phyloP scores from a whole-genome alignment of 2,797 vertebrate species.

The Premnoplex brunnescens region DNA sequence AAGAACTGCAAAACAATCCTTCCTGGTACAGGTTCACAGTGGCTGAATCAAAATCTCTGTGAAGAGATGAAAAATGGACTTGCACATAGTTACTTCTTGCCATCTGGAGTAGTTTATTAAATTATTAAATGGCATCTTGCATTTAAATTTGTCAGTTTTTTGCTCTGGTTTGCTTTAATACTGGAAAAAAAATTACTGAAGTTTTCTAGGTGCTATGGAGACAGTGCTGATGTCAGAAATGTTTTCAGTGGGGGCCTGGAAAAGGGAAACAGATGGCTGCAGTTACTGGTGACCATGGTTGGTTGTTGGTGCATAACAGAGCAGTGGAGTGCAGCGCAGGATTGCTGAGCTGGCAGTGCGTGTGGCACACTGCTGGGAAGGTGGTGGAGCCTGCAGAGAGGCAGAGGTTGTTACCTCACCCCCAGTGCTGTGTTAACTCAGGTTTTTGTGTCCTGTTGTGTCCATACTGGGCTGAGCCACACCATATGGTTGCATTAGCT shows the following conservation, averaged over 20 bases:
- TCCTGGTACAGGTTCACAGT: neutral
- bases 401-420: neutral
- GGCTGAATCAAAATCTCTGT: neutral
- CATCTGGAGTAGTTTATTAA: constrained; percentile 25
- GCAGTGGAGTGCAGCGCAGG: neutral
- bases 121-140: constrained; percentile 59
- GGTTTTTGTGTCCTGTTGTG: fast-evolving
- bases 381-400: neutral
- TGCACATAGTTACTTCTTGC: neutral
- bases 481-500: neutral
- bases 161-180: constrained; percentile 46
- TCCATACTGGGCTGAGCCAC: neutral
- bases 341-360: neutral
- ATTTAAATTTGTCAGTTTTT: constrained; percentile 51
- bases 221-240: constrained; percentile 36
- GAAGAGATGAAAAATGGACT: neutral
- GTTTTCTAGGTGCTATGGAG: constrained; percentile 42
- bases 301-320: neutral
- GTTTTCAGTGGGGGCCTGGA: constrained; percentile 7
- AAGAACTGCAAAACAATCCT: neutral
- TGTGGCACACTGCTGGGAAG: neutral
- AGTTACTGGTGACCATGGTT: neutral
- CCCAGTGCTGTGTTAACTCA: neutral
- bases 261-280: constrained; percentile 34
- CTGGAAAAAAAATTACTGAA: constrained; percentile 4